Evolutionary conservation across 2,797 vertebrate genomes (phyloP), one percentile per base, ranked within the genome.

Genomic region (Poecilia picta): DNA sequence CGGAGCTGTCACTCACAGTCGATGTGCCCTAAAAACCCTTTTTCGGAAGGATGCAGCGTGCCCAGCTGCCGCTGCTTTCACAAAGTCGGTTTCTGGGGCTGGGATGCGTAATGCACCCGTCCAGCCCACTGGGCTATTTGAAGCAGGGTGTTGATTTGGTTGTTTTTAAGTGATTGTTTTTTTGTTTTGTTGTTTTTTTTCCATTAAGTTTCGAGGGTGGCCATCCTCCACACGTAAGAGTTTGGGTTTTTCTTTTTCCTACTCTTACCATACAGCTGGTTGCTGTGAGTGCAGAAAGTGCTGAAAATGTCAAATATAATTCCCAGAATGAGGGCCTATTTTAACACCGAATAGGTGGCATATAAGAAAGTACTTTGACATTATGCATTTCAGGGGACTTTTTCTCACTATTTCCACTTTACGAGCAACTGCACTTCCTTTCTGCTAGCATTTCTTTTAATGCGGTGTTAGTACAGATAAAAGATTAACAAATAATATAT

Each of bases 1-100:
- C 88, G 62, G 72, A 88, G 89, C 93, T 91, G 93, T 94, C 93
- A 93, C 75, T 95, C 93, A 91, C 74, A 66, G 79, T 90, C 89
- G 75, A 41, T 62, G 84, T 88, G 92, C 79, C 92, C 92, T 91
- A 92, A 90, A 93, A 94, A 94, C 91, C 92, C 80, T 53, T 87
- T 86, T 91, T 93, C 80, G 84, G 84, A 85, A 86, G 81, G 85
- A 91, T 83, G 89, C 90, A 81, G 84, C 75, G 55, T 82, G 88
- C 91, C 89, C 83, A 84, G 87, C 90, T 90, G 89, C 89, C 76
- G 72, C 87, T 85, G 72, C 87, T 92, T 91, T 91, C 86, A 85
- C 77, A 85, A 79, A 73, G 83, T 91, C 87, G 89, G 85, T 91
- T 92, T 90, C 74, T 83, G 84, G 77, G 83, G 76, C 79, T 55